Conservation (phyloP, 2,113 vertebrate genomes). For the Gymnorhina tibicen region DNA sequence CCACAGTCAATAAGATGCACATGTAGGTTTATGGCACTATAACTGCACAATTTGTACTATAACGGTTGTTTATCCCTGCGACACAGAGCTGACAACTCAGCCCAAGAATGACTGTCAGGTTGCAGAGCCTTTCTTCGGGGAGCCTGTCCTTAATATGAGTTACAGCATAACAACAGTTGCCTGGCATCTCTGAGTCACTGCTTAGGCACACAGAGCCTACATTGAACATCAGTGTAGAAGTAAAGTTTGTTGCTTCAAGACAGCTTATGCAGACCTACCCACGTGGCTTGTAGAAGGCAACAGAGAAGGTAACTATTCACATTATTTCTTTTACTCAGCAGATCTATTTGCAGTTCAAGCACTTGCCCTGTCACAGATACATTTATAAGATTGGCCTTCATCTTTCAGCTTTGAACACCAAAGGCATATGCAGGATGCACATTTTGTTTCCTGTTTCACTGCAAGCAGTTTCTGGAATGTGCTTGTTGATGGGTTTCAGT, state of each 20-base stretch:
- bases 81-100: neutral
- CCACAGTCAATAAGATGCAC: neutral
- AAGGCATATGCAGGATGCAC: neutral
- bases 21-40: neutral
- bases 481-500: neutral
- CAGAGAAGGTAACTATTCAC: neutral
- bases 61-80: neutral
- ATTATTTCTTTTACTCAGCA: neutral
- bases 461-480: neutral
- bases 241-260: neutral
- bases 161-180: accelerated
- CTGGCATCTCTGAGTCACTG: neutral
- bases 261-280: neutral
- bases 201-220: neutral
- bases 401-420: neutral
- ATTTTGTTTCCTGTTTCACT: neutral
- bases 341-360: neutral
- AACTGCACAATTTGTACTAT: neutral
- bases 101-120: neutral
- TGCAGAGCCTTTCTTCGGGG: neutral
- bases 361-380: neutral
- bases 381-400: neutral
- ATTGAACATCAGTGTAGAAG: neutral
- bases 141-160: neutral
- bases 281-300: neutral